A percentile compares a stretch with the other conserved stretches of the same genome.
Conservation (phyloP, 2,888 invertebrate species). For the Prosopocoilus inquinatus region DNA sequence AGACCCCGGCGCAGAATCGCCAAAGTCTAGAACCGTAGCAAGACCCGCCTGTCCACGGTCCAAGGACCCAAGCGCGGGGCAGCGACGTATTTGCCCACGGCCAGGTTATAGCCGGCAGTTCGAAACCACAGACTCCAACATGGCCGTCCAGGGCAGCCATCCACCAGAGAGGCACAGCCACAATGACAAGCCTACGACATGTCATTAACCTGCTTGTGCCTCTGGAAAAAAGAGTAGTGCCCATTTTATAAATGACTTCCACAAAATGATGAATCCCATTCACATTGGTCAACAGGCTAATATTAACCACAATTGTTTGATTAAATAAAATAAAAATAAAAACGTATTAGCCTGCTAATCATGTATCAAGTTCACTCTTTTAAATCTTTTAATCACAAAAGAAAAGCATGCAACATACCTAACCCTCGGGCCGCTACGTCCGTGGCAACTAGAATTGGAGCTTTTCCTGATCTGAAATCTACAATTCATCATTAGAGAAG, state of each 20-base stretch:
- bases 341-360: constrained; percentile 43
- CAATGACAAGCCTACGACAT: constrained; percentile 44
- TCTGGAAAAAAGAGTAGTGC: constrained; percentile 51
- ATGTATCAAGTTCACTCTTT: constrained; percentile 21
- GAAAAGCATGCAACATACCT: constrained; percentile 63
- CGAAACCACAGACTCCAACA: constrained; percentile 44
- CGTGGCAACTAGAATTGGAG: constrained; percentile 88
- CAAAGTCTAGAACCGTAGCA: constrained; percentile 29
- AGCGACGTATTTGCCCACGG: constrained; percentile 33
- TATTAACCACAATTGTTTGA: constrained; percentile 24
- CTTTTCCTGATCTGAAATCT: constrained; percentile 83
- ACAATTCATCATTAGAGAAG: constrained; percentile 39
- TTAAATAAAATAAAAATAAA: constrained; percentile 29
- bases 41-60: constrained; percentile 37
- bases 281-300: constrained; percentile 46
- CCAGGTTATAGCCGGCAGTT: constrained; percentile 36
- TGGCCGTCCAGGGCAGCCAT: constrained; percentile 38
- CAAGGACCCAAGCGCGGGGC: constrained; percentile 35
- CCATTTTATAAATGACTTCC: constrained; percentile 42
- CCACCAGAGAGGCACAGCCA: constrained; percentile 48
- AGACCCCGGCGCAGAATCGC: constrained; percentile 26
- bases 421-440: constrained; percentile 93
- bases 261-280: constrained; percentile 33
- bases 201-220: constrained; percentile 51
- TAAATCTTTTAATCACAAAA: constrained; percentile 6